Percentiles rank a stretch among this genome's conserved stretches.
These are phyloP conservation scores for Drosophila sordidapex DNA, from an alignment of 2,888 invertebrate species.

Conservation along the genomic window DNA sequence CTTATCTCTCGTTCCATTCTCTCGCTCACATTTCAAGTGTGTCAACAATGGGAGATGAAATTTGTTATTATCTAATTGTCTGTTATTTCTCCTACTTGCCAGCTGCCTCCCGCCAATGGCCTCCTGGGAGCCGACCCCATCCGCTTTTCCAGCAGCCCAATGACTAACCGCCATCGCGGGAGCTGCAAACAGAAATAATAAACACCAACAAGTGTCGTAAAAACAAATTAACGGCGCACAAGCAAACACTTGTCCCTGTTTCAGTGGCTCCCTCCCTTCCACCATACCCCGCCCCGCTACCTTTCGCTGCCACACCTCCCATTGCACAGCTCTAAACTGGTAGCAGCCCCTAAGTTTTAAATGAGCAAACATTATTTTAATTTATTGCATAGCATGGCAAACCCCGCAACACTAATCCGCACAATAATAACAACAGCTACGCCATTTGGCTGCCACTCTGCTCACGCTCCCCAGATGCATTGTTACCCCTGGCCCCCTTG, in stretches of 20 bases:
- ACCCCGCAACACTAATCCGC: slow-evolving; percentile 44
- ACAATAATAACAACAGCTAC: slow-evolving; percentile 39
- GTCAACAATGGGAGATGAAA: slow-evolving; percentile 56
- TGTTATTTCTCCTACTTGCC: slow-evolving; percentile 35
- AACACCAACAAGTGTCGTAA: slow-evolving; percentile 72
- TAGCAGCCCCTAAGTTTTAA: slow-evolving; percentile 61
- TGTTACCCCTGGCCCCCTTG: slow-evolving; percentile 22
- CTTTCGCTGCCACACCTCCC: background rate
- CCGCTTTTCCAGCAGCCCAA: slow-evolving; percentile 11
- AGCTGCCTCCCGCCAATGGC: slow-evolving; percentile 23
- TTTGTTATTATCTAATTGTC: slow-evolving; percentile 66
- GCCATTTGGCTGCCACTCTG: slow-evolving; percentile 32
- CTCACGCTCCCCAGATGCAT: slow-evolving; percentile 22
- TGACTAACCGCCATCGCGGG: slow-evolving; percentile 63
- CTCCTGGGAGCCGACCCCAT: slow-evolving; percentile 39
- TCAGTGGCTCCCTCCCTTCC: background rate
- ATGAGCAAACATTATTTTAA: slow-evolving; percentile 72
- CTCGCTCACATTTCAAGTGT: slow-evolving; percentile 36
- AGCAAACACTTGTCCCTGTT: slow-evolving; percentile 64
- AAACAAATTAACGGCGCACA: slow-evolving; percentile 72
- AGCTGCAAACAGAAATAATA: slow-evolving; percentile 69
- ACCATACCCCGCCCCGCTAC: background rate
- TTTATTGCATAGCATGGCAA: slow-evolving; percentile 61
- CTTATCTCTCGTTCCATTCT: slow-evolving; percentile 31
- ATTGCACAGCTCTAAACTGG: slow-evolving; percentile 3